These are phyloP conservation scores for Dipodomys merriami DNA, from an alignment of 2,113 vertebrate genomes.

Conservation along the genomic window DNA sequence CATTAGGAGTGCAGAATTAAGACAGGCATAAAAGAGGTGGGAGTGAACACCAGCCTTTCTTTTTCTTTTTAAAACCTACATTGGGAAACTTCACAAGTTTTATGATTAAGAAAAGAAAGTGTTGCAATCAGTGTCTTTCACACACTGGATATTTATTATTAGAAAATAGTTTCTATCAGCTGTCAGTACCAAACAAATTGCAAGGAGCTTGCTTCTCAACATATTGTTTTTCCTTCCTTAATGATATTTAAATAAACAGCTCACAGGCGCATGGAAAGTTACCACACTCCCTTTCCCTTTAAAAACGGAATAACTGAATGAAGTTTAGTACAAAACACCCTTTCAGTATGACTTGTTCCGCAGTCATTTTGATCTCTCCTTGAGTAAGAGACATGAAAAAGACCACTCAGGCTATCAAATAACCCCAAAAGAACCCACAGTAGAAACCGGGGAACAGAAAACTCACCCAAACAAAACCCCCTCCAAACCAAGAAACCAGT, in stretches of 20 bases:
- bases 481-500: constrained; percentile 77
- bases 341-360: constrained; percentile 55
- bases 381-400: constrained; percentile 58
- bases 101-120: constrained; percentile 1
- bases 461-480: constrained; percentile 55
- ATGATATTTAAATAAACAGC: constrained; percentile 73
- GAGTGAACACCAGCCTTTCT: not conserved
- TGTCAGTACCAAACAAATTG: constrained; percentile 66
- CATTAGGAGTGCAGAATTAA: constrained; percentile 56
- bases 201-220: constrained; percentile 48
- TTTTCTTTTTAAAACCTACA: constrained; percentile 34
- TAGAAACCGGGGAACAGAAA: constrained; percentile 66
- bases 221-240: not conserved
- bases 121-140: constrained; percentile 72
- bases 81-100: constrained; percentile 34
- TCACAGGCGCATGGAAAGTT: not conserved
- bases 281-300: constrained; percentile 38
- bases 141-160: constrained; percentile 64
- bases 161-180: constrained; percentile 72
- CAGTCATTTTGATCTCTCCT: constrained; percentile 13
- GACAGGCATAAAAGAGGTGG: not conserved
- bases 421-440: constrained; percentile 60
- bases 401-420: constrained; percentile 39
- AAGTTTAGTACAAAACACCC: constrained; percentile 69
- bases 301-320: constrained; percentile 70